Evolutionary conservation across 35 echinoderm and acorn worm genomes (phyloP).

Genomic region (Ophiothrix spiculata): DNA sequence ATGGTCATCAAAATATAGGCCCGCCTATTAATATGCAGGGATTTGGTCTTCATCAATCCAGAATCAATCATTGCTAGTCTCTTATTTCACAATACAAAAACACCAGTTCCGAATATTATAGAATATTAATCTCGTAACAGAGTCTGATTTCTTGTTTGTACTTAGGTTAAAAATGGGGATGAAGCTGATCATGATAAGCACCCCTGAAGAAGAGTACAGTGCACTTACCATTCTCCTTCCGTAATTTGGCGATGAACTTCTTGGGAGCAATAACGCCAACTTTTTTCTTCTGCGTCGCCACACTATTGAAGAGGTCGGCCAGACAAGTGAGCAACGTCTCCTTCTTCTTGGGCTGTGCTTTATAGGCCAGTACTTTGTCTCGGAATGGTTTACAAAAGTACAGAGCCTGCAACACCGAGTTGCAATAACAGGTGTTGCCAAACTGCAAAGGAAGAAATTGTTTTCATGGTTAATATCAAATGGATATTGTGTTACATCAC

Average conservation of each 20-base stretch:
- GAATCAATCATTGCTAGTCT: too few relatives aligned
- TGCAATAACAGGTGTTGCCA: conserved; percentile 99
- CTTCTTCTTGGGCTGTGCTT: conserved; percentile 96
- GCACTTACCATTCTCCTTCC: conserved; percentile 96
- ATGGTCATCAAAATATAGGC: too few relatives aligned
- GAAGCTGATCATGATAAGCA: background rate
- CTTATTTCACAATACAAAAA: too few relatives aligned
- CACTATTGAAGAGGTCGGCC: conserved; percentile 88
- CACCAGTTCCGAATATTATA: too few relatives aligned
- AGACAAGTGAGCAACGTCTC: conserved; percentile 83
- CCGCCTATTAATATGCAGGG: too few relatives aligned
- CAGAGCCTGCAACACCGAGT: conserved; percentile 91
- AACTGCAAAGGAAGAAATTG: conserved; percentile 53
- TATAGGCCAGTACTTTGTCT: conserved; percentile 80
- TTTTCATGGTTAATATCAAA: too few relatives aligned
- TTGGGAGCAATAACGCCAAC: conserved; percentile 93
- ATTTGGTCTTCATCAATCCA: too few relatives aligned
- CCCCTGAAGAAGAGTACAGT: background rate
- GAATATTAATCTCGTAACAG: too few relatives aligned
- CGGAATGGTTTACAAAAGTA: conserved; percentile 98
- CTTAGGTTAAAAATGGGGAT: too few relatives aligned
- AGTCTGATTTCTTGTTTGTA: too few relatives aligned
- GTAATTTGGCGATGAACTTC: conserved; percentile 87
- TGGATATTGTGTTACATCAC: too few relatives aligned
- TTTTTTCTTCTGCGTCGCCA: conserved; percentile 94